Evolutionary conservation across 2,113 vertebrate species (phyloP).

Genomic region (Amblyornis subalaris): DNA sequence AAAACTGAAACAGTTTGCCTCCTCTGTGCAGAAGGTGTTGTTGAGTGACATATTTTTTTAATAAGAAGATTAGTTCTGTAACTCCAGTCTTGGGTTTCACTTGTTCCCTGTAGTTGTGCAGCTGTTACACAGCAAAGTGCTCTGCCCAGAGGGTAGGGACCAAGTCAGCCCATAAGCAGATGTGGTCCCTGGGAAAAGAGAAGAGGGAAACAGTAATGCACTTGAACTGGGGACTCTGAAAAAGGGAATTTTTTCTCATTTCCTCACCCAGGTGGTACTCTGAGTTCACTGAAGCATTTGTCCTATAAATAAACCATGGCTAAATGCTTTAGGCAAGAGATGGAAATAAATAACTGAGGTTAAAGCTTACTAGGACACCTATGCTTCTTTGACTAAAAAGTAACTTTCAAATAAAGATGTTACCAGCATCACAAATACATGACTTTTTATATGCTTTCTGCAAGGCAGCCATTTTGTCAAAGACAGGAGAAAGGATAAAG

Average conservation of each 20-base stretch:
- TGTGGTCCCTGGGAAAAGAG: background rate
- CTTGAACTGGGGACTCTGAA: background rate
- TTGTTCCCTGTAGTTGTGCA: rapidly evolving
- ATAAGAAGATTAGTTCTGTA: background rate
- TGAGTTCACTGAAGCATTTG: background rate
- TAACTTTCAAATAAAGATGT: background rate
- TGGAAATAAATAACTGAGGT: background rate
- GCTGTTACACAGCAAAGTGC: background rate
- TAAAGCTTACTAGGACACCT: background rate
- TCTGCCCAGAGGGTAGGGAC: background rate
- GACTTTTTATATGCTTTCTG: background rate
- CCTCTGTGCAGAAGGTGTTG: background rate
- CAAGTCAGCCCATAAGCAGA: background rate
- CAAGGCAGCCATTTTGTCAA: background rate
- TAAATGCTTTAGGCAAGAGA: background rate
- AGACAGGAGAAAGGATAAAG: background rate
- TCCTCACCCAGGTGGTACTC: background rate
- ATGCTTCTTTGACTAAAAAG: background rate
- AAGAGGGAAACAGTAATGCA: background rate
- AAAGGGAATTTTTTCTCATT: background rate
- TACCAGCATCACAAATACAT: background rate
- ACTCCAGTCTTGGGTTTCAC: background rate
- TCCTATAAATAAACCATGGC: background rate
- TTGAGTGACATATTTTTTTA: background rate
- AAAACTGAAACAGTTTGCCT: background rate